A percentile compares a stretch with the other conserved stretches of the same genome.
Evolutionary conservation across 2,888 invertebrate genomes (phyloP).

Genomic region (Macaria notata): DNA sequence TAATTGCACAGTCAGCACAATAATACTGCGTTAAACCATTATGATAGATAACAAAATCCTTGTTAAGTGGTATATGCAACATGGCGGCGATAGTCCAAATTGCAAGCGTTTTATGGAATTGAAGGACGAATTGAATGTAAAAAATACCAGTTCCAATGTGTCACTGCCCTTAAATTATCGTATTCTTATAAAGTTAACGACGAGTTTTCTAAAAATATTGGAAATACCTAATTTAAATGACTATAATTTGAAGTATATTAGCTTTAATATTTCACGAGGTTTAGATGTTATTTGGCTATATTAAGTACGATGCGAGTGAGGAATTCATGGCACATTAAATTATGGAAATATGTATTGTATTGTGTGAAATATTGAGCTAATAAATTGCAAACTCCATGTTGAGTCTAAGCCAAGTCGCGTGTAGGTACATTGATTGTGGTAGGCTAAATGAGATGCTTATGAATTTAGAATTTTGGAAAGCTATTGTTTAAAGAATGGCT

Average conservation of each 20-base stretch:
- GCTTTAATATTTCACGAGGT: too few relatives aligned
- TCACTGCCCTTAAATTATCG: constrained; percentile 59
- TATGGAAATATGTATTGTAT: not conserved
- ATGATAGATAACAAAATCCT: constrained; percentile 36
- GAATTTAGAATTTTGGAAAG: constrained; percentile 8
- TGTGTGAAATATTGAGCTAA: not conserved
- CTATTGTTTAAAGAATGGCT: not conserved
- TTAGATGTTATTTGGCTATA: too few relatives aligned
- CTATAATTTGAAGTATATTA: too few relatives aligned
- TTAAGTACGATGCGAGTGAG: too few relatives aligned
- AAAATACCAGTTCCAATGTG: constrained; percentile 45
- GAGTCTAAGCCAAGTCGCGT: constrained; percentile 56
- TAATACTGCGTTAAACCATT: constrained; percentile 47
- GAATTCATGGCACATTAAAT: too few relatives aligned
- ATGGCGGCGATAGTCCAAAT: constrained; percentile 28
- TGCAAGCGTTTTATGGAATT: constrained; percentile 61
- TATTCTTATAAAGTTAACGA: constrained; percentile 50
- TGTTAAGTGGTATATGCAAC: constrained; percentile 38
- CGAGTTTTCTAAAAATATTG: constrained; percentile 34
- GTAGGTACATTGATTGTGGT: constrained; percentile 36
- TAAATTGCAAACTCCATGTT: constrained; percentile 49
- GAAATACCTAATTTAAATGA: too few relatives aligned
- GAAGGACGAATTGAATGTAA: constrained; percentile 43
- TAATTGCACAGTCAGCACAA: constrained; percentile 69
- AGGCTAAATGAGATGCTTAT: constrained; percentile 4